Evolutionary conservation across 2,888 invertebrate genomes (phyloP).

Genomic region (Heliconius cydno): DNA sequence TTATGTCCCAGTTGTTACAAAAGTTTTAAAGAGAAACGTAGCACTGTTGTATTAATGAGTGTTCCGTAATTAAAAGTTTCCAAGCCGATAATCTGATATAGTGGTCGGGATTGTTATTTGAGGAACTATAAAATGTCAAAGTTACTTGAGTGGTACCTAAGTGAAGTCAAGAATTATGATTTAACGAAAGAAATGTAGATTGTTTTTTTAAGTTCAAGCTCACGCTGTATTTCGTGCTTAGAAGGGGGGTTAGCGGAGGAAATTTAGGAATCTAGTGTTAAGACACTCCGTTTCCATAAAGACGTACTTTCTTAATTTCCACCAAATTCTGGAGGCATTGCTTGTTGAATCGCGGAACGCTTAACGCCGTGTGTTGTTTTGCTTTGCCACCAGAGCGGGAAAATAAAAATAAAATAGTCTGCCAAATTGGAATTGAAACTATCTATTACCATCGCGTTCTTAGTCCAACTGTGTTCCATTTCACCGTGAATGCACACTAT

Average conservation of each 20-base stretch:
- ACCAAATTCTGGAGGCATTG: background rate
- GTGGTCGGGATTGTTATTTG: constrained; percentile 5
- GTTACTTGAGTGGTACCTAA: background rate
- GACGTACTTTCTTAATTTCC: background rate
- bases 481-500: background rate
- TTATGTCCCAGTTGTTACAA: constrained; percentile 15
- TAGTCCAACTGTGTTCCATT: background rate
- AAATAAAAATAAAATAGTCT: background rate
- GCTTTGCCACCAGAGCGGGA: background rate
- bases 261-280: background rate
- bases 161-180: background rate
- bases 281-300: background rate
- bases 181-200: background rate
- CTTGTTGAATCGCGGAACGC: too few relatives aligned
- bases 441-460: background rate
- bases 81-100: constrained; percentile 33
- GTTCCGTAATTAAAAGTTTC: constrained; percentile 33
- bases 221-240: background rate
- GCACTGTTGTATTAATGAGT: constrained; percentile 22
- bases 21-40: constrained; percentile 19
- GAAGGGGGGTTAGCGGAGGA: background rate
- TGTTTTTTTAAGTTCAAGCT: background rate
- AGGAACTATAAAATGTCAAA: constrained; percentile 15
- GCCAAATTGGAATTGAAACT: background rate
- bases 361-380: too few relatives aligned